phyloP scores from a whole-genome alignment of 1,140 invertebrate genomes.

The Habropoda laboriosa region DNA sequence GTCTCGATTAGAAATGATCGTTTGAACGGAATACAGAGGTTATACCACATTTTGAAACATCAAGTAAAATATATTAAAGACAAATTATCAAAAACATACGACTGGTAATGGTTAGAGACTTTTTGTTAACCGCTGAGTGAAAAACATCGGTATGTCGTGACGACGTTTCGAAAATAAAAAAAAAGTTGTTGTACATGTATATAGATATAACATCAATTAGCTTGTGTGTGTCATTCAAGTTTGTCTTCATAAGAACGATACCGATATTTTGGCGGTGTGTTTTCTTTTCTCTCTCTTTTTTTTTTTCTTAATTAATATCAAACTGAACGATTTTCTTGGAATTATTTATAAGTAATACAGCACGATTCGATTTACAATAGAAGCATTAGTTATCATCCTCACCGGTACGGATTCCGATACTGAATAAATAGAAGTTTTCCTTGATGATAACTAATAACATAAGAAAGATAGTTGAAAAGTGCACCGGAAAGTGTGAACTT shows the following conservation, averaged over 20 bases:
- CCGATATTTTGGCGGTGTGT: slow-evolving; percentile 30
- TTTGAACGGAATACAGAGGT: background rate
- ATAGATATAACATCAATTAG: background rate
- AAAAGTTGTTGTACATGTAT: background rate
- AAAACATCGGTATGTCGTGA: slow-evolving; percentile 22
- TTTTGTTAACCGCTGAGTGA: background rate
- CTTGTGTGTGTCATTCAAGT: too few relatives aligned
- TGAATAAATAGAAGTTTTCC: slow-evolving; percentile 50
- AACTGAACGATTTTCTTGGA: background rate
- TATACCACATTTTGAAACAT: background rate
- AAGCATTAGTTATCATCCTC: slow-evolving; percentile 47
- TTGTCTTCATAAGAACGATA: background rate
- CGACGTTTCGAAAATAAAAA: background rate
- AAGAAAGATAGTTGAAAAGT: slow-evolving; percentile 56
- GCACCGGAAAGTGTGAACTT: slow-evolving; percentile 55
- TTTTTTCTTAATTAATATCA: slow-evolving; percentile 3
- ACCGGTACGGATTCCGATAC: slow-evolving; percentile 52
- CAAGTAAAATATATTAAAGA: background rate
- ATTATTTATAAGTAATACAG: slow-evolving; percentile 23
- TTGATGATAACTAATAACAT: slow-evolving; percentile 55
- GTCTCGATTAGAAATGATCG: background rate
- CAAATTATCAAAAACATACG: slow-evolving; percentile 22
- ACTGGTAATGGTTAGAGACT: slow-evolving; percentile 14
- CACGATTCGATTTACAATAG: slow-evolving; percentile 32
- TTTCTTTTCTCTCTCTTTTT: background rate